Evolutionary conservation across 2,113 vertebrate genomes (phyloP), one percentile per base, ranked within the genome.

Genomic region (Piaya cayana): DNA sequence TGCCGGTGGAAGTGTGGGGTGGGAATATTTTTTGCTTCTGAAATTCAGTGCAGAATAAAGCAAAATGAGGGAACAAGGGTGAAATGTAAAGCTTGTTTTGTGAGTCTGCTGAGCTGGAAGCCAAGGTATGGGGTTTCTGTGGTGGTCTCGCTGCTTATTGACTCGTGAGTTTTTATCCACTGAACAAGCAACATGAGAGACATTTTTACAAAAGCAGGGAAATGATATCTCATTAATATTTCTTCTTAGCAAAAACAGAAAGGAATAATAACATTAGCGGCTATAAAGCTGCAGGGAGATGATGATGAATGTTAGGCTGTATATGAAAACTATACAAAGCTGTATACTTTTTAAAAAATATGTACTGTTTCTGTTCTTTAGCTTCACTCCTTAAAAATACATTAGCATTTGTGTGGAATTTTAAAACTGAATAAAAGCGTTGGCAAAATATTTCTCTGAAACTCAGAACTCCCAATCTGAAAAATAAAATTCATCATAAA

Each of bases 371-470:
- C 63, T 94, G 68, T 20, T 64, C 76, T 68, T 78, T n/a, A 82
- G 43, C 71, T 93, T 70, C 53, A 22, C 71, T 94, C 80, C 55
- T 93, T 93, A 94, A 96, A 97, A 96, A 86, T 47, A 50, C 68
- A 86, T 94, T 52, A 71, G 18, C 15, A 2, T 23, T 5, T 53
- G 86, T 83, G 65, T 14, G 72, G 76, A 71, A 82, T 71, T 92
- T 93, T 49, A 81, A 75, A 71, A 60, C 43, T 32, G 76, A 90
- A 88, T 43, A 94, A 93, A 76, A 92, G 59, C 2, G 0, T 4
- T 68, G 52, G 71, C 71, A 90, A 92, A 93, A 81, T 71, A 67
- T 90, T 92, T 60, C 79, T 86, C 60, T 29, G 68, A 60, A 75
- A 37, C 19, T 2, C 64, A 49, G 34, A 37, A 42, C 34, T 52